Evolutionary conservation across 2,113 vertebrate genomes (phyloP).

Genomic region (Jaculus jaculus): DNA sequence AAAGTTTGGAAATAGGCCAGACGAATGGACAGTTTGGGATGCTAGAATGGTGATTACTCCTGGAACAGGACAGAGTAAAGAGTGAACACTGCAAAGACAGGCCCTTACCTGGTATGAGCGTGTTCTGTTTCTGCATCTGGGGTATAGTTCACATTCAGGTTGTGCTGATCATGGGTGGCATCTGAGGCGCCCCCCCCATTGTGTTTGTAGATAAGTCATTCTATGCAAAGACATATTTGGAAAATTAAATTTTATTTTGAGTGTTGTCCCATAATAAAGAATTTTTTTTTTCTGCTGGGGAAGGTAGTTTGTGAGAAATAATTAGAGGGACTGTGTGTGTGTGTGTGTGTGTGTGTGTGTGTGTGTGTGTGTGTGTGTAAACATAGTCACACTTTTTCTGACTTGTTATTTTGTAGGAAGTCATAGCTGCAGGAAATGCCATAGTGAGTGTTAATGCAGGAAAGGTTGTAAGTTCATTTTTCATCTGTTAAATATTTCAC

Average conservation of each 20-base stretch:
- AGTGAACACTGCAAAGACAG: not conserved
- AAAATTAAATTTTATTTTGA: conserved; percentile 80
- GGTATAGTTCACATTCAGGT: not conserved
- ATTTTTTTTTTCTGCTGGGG: conserved; percentile 41
- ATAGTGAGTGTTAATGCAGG: conserved; percentile 69
- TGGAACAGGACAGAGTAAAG: not conserved
- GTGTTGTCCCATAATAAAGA: conserved; percentile 55
- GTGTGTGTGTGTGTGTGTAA: not conserved
- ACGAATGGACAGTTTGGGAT: not conserved
- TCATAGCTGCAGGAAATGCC: conserved; percentile 69
- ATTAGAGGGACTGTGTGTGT: not conserved
- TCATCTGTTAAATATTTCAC: conserved; percentile 85
- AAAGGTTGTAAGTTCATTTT: conserved; percentile 84
- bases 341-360: not conserved
- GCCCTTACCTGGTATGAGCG: not conserved
- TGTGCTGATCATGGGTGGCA: conserved; percentile 6
- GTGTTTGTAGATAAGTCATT: conserved; percentile 22
- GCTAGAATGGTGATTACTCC: not conserved
- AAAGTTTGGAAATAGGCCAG: not conserved
- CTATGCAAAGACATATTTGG: conserved; percentile 45
- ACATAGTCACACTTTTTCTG: not conserved
- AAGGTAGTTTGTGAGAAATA: conserved; percentile 69
- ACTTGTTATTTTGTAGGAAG: conserved; percentile 69
- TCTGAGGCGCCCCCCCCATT: not conserved
- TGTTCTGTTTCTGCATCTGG: not conserved